Percentiles rank a stretch among this genome's conserved stretches.
Evolutionary conservation across 2,797 vertebrate genomes (phyloP).

Genomic region (Emys orbicularis): DNA sequence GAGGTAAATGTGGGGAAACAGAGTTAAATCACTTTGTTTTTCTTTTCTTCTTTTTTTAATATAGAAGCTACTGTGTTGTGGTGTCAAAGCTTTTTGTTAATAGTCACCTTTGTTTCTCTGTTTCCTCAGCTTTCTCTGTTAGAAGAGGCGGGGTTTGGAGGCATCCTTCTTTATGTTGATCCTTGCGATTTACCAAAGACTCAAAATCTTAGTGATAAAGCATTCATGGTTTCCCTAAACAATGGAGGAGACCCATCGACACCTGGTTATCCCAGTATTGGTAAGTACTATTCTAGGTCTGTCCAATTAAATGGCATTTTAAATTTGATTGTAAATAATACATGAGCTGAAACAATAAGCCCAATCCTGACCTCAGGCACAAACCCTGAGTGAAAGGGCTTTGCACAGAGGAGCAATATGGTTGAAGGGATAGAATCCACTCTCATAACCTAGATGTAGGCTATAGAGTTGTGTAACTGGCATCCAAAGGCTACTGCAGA

Average conservation of each 20-base stretch:
- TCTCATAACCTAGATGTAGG: not conserved
- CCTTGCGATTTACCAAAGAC: slow-evolving; percentile 89
- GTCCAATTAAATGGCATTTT: not conserved
- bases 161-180: slow-evolving; percentile 90
- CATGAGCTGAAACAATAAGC: not conserved
- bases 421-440: not conserved
- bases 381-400: not conserved
- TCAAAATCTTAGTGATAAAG: slow-evolving; percentile 75
- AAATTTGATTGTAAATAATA: not conserved
- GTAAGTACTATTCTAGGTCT: slow-evolving; percentile 80
- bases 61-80: not conserved
- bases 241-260: slow-evolving; percentile 89
- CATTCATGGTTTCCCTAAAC: slow-evolving; percentile 92
- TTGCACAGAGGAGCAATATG: not conserved
- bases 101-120: not conserved
- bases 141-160: slow-evolving; percentile 90
- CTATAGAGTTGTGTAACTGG: not conserved
- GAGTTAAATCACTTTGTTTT: not conserved
- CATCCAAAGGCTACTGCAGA: not conserved
- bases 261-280: slow-evolving; percentile 82
- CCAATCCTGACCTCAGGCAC: not conserved
- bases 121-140: slow-evolving; percentile 87
- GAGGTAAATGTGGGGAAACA: not conserved
- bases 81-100: not conserved
- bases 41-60: not conserved